These are phyloP conservation scores for Yponomeuta plumbellus DNA, from an alignment of 2,888 invertebrate species.

Conservation along the genomic window DNA sequence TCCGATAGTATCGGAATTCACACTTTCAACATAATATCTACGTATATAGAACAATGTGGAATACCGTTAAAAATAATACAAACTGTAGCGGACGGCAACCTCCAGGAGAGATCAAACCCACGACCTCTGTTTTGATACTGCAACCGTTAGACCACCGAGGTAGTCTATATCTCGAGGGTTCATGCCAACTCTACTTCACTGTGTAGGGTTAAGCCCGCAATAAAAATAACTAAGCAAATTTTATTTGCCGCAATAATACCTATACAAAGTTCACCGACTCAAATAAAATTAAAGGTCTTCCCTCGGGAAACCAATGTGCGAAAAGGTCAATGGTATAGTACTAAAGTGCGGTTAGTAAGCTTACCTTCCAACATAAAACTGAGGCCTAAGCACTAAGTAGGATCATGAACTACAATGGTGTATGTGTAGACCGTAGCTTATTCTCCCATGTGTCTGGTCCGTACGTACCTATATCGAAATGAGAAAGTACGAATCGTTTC, in stretches of 20 bases:
- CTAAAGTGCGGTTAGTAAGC: neutral
- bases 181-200: neutral
- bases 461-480: neutral
- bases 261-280: slow-evolving; percentile 1
- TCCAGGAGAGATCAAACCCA: no score
- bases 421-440: neutral
- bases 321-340: slow-evolving; percentile 2
- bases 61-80: no score
- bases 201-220: neutral
- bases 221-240: neutral
- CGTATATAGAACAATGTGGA: no score
- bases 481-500: slow-evolving; percentile 9
- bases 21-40: no score
- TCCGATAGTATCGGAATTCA: no score
- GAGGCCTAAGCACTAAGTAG: neutral
- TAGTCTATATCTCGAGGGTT: no score
- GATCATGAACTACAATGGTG: neutral
- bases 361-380: neutral
- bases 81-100: no score
- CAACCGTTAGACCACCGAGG: no score
- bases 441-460: neutral
- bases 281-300: slow-evolving; percentile 4
- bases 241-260: neutral
- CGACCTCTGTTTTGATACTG: no score
- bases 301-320: neutral